phyloP scores from a whole-genome alignment of 2,888 invertebrate genomes.

The Tenodera sinensis region DNA sequence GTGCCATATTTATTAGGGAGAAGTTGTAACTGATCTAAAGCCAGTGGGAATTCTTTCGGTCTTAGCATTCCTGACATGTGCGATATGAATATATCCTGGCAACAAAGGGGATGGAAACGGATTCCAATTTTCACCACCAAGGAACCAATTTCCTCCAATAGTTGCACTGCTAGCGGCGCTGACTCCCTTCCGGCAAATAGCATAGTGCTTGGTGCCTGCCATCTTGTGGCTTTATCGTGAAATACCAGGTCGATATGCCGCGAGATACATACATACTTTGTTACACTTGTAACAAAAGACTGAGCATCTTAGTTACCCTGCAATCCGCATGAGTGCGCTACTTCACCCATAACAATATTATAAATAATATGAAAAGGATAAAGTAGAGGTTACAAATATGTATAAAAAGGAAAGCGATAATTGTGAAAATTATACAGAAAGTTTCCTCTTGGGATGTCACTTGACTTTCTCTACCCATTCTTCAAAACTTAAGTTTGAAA shows the following conservation, averaged over 20 bases:
- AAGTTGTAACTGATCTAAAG: no score
- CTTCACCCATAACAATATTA: background rate
- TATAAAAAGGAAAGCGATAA: no score
- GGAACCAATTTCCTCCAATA: background rate
- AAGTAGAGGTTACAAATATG: no score
- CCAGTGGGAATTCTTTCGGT: no score
- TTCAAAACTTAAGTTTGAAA: no score
- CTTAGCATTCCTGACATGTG: no score
- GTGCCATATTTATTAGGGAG: no score
- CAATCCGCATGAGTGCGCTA: background rate
- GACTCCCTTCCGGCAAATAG: background rate
- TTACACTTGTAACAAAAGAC: background rate
- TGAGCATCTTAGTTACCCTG: background rate
- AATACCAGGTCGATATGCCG: background rate
- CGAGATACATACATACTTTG: no score
- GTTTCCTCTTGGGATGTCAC: no score
- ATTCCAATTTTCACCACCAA: background rate
- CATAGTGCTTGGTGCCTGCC: background rate
- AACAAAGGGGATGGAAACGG: background rate
- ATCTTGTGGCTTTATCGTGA: background rate
- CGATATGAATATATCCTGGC: background rate
- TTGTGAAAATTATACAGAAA: no score
- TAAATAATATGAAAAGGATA: no score
- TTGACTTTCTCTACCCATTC: no score
- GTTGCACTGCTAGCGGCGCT: background rate